Evolutionary conservation across 2,888 invertebrate genomes (phyloP).

Genomic region (Geophilus truncorum): DNA sequence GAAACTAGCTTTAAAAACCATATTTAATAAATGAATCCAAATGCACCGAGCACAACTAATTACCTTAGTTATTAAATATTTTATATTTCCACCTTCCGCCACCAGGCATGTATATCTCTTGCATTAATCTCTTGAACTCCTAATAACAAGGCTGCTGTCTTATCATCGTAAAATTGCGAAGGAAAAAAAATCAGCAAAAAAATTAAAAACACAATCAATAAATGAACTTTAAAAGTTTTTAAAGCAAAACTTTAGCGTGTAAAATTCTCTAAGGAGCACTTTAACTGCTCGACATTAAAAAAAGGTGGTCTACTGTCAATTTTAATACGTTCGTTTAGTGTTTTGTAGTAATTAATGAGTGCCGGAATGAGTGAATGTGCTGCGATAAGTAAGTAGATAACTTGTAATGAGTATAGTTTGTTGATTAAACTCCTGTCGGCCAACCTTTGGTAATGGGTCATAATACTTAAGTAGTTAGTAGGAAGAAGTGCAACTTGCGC

Average conservation of each 20-base stretch:
- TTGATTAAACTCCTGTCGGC: constrained; percentile 10
- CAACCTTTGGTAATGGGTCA: constrained; percentile 19
- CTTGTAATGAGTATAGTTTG: neutral
- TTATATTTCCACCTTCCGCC: neutral
- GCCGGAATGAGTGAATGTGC: neutral
- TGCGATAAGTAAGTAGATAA: neutral
- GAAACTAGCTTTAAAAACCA: neutral
- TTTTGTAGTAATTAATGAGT: neutral
- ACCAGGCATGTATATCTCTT: neutral
- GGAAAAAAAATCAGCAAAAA: neutral
- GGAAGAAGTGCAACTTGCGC: neutral
- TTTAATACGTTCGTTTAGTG: neutral
- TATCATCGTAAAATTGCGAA: neutral
- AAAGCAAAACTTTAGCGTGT: neutral
- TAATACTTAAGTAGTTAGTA: constrained; percentile 1
- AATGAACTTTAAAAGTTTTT: neutral
- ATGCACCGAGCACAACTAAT: neutral
- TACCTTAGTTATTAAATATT: neutral
- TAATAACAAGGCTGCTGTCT: neutral
- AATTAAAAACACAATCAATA: neutral
- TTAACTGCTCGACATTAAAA: neutral
- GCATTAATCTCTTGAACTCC: neutral
- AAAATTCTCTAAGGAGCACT: neutral
- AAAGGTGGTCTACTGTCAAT: neutral
- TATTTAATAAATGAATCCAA: no score